A percentile compares a stretch with the other conserved stretches of the same genome.
These are phyloP conservation scores for Tapirus terrestris DNA, from an alignment of 2,113 vertebrate genomes.

Conservation along the genomic window DNA sequence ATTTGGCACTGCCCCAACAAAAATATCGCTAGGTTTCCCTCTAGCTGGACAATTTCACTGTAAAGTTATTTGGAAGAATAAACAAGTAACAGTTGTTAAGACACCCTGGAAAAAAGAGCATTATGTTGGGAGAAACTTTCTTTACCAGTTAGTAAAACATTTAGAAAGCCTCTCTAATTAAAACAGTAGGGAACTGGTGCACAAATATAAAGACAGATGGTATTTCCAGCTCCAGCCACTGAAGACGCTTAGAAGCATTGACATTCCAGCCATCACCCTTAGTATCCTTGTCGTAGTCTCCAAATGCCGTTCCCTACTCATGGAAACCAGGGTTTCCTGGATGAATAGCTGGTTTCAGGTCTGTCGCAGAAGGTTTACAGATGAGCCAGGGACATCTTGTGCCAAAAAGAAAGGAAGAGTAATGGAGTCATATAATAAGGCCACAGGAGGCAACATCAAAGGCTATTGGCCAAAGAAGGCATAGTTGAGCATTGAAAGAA, in stretches of 20 bases:
- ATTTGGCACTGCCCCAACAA: background rate
- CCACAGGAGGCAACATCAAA: too few species aligned
- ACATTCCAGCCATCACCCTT: background rate
- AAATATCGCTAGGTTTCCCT: background rate
- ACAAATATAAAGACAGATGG: background rate
- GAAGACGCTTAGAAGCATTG: background rate
- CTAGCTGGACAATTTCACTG: background rate
- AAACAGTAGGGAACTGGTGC: background rate
- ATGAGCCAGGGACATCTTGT: background rate
- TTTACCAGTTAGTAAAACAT: background rate
- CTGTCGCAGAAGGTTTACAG: too few species aligned
- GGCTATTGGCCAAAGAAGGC: background rate
- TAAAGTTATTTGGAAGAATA: background rate
- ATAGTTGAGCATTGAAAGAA: background rate
- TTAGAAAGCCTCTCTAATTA: background rate
- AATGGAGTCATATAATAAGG: background rate
- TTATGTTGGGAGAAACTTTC: background rate
- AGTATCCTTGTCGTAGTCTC: rapidly evolving
- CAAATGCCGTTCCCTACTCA: too few species aligned
- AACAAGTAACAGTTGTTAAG: background rate
- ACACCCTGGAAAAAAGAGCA: background rate
- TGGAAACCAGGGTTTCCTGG: background rate
- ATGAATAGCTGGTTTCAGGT: background rate
- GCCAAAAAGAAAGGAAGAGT: background rate
- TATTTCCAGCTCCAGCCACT: too few species aligned